Evolutionary conservation across 2,888 invertebrate species (phyloP).

Genomic region (Cantharis lateralis): DNA sequence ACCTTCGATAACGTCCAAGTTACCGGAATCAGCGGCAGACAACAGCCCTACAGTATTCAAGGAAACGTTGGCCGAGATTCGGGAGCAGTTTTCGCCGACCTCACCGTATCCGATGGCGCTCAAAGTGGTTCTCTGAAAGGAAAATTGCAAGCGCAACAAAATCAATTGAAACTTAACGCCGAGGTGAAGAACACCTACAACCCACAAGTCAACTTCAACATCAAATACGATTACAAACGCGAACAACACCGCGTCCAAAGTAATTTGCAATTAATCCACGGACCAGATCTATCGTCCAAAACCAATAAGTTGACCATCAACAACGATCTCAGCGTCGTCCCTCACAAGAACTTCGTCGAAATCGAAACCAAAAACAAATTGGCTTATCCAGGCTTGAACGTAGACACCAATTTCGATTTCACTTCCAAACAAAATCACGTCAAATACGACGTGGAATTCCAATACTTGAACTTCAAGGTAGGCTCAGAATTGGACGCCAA

Average conservation of each 20-base stretch:
- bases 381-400: slow-evolving; percentile 60
- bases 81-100: slow-evolving; percentile 56
- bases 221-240: slow-evolving; percentile 58
- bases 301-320: slow-evolving; percentile 60
- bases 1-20: slow-evolving; percentile 63
- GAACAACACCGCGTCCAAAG: slow-evolving; percentile 36
- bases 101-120: slow-evolving; percentile 59
- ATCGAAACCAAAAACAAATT: slow-evolving; percentile 62
- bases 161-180: slow-evolving; percentile 57
- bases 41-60: slow-evolving; percentile 57
- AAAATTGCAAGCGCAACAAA: slow-evolving; percentile 6
- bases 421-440: slow-evolving; percentile 63
- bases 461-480: slow-evolving; percentile 64
- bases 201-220: slow-evolving; percentile 64
- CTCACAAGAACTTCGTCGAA: slow-evolving; percentile 51
- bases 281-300: slow-evolving; percentile 63
- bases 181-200: slow-evolving; percentile 64
- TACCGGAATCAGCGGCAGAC: slow-evolving; percentile 49
- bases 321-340: slow-evolving; percentile 31
- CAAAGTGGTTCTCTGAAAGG: slow-evolving; percentile 57
- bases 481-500: slow-evolving; percentile 58
- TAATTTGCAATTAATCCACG: slow-evolving; percentile 60
- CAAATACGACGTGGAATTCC: slow-evolving; percentile 61
- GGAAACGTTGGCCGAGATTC: slow-evolving; percentile 58
- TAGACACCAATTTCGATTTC: slow-evolving; percentile 61